Conservation (phyloP, 2,888 invertebrate genomes). For the Dryocosmus kuriphilus region DNA sequence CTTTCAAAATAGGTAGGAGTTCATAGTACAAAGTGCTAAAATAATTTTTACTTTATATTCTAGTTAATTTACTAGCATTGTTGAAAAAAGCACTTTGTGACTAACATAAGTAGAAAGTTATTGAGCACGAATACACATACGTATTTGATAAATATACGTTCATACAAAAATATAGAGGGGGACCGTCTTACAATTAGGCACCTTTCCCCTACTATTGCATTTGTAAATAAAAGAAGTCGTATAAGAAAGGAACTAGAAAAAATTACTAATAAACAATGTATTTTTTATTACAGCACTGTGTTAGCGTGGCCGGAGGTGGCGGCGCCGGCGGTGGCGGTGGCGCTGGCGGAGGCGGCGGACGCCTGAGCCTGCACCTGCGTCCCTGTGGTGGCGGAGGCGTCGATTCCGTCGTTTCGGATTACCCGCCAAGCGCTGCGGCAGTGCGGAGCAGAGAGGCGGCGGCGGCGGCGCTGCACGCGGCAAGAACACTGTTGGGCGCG, state of each 20-base stretch:
- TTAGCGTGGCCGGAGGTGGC: conserved; percentile 77
- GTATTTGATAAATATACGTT: too few species aligned
- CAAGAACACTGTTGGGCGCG: conserved; percentile 80
- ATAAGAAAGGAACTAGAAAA: not conserved
- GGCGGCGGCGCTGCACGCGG: conserved; percentile 79
- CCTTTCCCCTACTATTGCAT: too few species aligned
- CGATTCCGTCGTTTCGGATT: conserved; percentile 78
- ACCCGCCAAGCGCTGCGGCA: conserved; percentile 76
- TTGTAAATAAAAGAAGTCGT: too few species aligned
- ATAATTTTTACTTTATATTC: too few species aligned
- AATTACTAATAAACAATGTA: not conserved
- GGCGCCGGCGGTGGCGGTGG: conserved; percentile 68
- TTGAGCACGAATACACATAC: too few species aligned
- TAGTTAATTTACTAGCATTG: too few species aligned
- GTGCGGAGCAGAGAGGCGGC: conserved; percentile 78
- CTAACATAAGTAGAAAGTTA: too few species aligned
- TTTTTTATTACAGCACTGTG: conserved; percentile 72
- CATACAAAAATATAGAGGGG: too few species aligned
- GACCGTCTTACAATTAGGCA: too few species aligned
- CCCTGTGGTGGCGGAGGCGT: conserved; percentile 71
- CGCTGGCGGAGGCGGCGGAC: conserved; percentile 66
- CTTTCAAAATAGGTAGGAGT: too few species aligned
- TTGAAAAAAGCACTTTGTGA: too few species aligned
- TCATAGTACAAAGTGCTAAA: too few species aligned
- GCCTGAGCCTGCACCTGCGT: conserved; percentile 82